Evolutionary conservation across 2,888 invertebrate species (phyloP), one percentile per base, ranked within the genome.

Genomic region (Cerastis leucographa): DNA sequence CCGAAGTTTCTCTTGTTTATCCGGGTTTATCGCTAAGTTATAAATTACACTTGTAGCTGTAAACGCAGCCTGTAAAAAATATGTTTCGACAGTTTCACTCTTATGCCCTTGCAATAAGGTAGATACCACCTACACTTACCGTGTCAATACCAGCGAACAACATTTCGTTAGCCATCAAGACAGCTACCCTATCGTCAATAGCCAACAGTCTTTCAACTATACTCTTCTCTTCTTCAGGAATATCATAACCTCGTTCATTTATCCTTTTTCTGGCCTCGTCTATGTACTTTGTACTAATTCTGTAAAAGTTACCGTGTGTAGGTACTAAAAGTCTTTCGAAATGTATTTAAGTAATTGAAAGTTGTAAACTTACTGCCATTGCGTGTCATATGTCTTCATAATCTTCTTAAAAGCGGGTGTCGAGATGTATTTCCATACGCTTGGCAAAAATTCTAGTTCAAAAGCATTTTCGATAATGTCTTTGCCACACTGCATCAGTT

Each of bases 111-210:
- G 19, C 19, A 2, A 29, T 62, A 56, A n/a, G 19, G 35, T 69
- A n/a, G 8, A 29, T n/a, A 7, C 29, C 9, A 14, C 11, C 2
- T 61, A 35, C 42, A 29, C 87, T 95, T 94, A 98, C 98, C 73
- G 98, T 98, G 90, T 98, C 98, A 59, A 98, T 97, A 75, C 98
- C 98, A 65, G 98, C 98, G 67, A 97, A 94, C 46, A 98, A 88
- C 97, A 98, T 97, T 91, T 98, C 98, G 85, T 97, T 96, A 1
- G 97, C 97, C 97, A 98, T 98, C 85, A 97, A 97, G 44, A 97
- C 89, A 0, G 98, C 98, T 17, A 97, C 96, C 88, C 95, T 96
- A 76, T 97, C 97, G 88, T 98, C 97, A 35, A 97, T 96, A 12
- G 95, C 96, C n/a, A 97, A 91, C 44, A 98, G 90, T 87, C 97